Evolutionary conservation across 2,888 invertebrate genomes (phyloP), one percentile per base, ranked within the genome.

Genomic region (Willowsia nigromaculata): DNA sequence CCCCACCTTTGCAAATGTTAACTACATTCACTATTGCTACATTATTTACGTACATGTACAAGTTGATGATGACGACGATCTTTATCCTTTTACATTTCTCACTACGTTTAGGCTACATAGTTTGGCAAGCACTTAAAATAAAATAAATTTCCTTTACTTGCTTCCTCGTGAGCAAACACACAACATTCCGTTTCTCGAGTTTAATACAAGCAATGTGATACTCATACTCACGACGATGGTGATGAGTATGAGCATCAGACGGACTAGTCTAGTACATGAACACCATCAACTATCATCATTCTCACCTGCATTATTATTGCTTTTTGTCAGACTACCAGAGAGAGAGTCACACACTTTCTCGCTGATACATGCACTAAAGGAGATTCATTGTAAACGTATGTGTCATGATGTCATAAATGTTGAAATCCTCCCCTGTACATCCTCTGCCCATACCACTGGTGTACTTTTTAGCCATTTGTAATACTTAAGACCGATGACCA

Each of bases 401-500:
- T 86, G 86, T 80, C 85, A 85, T 85, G 80, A 65, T 86, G 80
- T 80, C 86, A 80, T 80, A 80, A 62, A 86, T 27, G 85, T 56
- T 56, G 74, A 56, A 71, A 71, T 43, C 22, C 11, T 76, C n/a
- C 9, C 22, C 25, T 71, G 71, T 18, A 18, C 18, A 53, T 53
- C 18, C 53, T 53, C 56, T 56, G 5, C 56, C 56, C 56, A n/a
- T 18, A 4, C 47, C 47, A n/a, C n/a, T 18, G 40, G 68, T 68
- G 37, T 68, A 43, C 22, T 71, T 71, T n/a, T 71, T 71, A 71
- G 71, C 71, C 37, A 71, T 71, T 71, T 71, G 71, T 71, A 71
- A 71, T 71, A 43, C 56, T 1, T 56, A 18, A 18, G 2, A 25
- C 59, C 18, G 11, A 1, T 27, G 40, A n/a, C n/a, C n/a, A n/a